These are phyloP conservation scores for Alaudala cheleensis DNA, from an alignment of 2,113 vertebrate genomes.

Conservation along the genomic window DNA sequence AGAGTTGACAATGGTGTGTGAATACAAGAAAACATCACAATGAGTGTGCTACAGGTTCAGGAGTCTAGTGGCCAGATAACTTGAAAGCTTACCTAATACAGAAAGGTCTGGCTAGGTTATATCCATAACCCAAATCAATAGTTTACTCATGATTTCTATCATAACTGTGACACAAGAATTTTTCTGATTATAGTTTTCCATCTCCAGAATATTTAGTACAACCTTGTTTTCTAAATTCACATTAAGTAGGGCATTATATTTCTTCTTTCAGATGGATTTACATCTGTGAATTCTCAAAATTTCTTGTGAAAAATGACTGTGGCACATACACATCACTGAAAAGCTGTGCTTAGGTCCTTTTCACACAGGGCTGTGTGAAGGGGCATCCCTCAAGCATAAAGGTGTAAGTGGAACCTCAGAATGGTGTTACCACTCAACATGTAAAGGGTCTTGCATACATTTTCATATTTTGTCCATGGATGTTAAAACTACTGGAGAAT, in stretches of 20 bases:
- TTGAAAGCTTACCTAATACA: background rate
- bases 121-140: background rate
- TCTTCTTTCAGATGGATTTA: background rate
- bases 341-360: background rate
- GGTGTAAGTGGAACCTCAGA: background rate
- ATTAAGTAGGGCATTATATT: background rate
- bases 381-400: background rate
- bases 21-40: background rate
- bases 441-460: background rate
- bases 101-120: background rate
- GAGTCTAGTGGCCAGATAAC: background rate
- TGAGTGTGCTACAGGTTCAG: background rate
- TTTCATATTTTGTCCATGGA: background rate
- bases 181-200: background rate
- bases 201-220: background rate
- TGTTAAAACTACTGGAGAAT: background rate
- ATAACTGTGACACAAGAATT: background rate
- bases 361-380: background rate
- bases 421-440: background rate
- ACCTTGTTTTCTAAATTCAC: background rate
- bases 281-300: background rate
- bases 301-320: background rate
- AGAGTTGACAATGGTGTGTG: background rate
- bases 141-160: background rate
- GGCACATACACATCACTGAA: background rate